Evolutionary conservation across 37 sponge, comb jelly and placozoan species (phyloP), one percentile per base, ranked within the genome.

Genomic region (Lycopodina hypogea): DNA sequence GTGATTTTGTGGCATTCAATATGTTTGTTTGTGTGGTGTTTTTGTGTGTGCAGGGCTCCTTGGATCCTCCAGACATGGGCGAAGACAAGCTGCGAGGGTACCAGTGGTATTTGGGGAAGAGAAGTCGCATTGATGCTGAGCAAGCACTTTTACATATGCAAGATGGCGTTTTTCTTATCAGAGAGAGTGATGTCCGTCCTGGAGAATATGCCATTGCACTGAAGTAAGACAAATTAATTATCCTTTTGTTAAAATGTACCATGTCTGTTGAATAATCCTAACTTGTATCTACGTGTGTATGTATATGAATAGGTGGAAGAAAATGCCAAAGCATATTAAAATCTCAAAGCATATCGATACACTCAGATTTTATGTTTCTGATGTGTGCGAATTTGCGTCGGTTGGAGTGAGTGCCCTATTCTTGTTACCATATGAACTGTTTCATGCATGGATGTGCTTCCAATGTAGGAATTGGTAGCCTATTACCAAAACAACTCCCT

Each of bases 181-280:
- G 96, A 69, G 96, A 95, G 86, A 95, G 96, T 61, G 92, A 90
- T 38, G 84, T 81, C n/a, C 56, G 92, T 32, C 81, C 80, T 2
- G 92, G 96, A 32, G 92, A 92, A 56, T 95, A 87, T 83, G 96
- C 96, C 39, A 56, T 95, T 51, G 92, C 92, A 37, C 80, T 95
- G 32, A 88, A 79, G 92, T 92, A 77, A 73, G 78, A 60, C 3
- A 33, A 76, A 28, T 2, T 81, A 18, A 15, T 24, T 24, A 28
- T 24, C 9, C 64, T 24, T 62, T 67, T 18, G 11, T 14, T 64
- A 34, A 15, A 7, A 18, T 8, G 75, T 56, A 26, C 40, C 3
- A 40, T 28, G 23, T 40, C 52, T 40, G 6, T 35, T 58, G 23
- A 58, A 14, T 39, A 58, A 18, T 24, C 42, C 66, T 51, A 6